A percentile compares a stretch with the other conserved stretches of the same genome.
Conservation (phyloP, 2,797 vertebrate species). For the Eospalax fontanierii region DNA sequence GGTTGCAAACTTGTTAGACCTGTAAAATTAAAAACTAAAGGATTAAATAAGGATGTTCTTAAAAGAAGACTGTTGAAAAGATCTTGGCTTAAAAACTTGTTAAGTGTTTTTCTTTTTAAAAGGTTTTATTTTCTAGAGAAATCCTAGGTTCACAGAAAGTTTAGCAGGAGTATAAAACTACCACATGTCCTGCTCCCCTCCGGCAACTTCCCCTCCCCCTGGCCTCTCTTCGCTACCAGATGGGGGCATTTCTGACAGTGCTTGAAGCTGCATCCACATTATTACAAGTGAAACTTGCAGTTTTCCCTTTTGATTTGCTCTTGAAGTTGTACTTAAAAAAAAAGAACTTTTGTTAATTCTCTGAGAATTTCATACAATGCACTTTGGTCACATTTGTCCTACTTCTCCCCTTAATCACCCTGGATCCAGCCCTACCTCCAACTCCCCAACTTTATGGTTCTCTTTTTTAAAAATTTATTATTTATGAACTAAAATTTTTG, state of each 20-base stretch:
- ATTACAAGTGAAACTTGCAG: not conserved
- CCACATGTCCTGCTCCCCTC: rapidly evolving
- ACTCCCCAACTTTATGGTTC: too few relatives aligned
- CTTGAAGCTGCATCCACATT: not conserved
- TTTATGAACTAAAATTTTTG: conserved; percentile 24
- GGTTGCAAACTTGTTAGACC: conserved; percentile 1
- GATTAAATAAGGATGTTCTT: not conserved
- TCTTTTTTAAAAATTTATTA: not conserved
- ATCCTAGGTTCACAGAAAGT: not conserved
- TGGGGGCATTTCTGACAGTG: not conserved
- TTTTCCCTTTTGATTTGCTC: not conserved
- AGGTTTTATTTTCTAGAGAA: not conserved
- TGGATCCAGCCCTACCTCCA: too few relatives aligned
- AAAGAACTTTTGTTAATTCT: too few relatives aligned
- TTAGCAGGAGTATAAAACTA: not conserved
- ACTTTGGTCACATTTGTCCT: too few relatives aligned
- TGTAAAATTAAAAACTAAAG: conserved; percentile 44
- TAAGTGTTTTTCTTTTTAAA: not conserved
- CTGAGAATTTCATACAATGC: too few relatives aligned
- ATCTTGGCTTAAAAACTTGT: not conserved
- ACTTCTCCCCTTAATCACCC: too few relatives aligned
- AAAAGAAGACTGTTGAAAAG: conserved; percentile 37
- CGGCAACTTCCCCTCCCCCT: too few relatives aligned
- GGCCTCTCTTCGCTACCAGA: rapidly evolving
- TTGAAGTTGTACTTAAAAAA: not conserved